Evolutionary conservation across 2,888 invertebrate genomes (phyloP).

Genomic region (Thereva nobilitata): DNA sequence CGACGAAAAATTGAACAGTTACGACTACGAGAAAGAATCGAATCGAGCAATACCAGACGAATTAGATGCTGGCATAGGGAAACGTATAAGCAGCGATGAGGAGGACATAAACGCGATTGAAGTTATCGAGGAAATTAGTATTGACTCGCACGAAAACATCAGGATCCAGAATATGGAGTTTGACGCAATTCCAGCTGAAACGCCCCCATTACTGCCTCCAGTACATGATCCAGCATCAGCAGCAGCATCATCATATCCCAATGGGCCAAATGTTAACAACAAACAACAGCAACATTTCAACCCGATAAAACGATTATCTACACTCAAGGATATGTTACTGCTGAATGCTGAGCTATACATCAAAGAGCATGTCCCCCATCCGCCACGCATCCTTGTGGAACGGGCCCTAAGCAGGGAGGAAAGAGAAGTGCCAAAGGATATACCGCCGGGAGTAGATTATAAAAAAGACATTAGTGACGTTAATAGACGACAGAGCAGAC

Average conservation of each 20-base stretch:
- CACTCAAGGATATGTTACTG: constrained; percentile 58
- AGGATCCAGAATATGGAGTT: constrained; percentile 41
- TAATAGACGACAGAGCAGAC: constrained; percentile 1
- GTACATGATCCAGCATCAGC: constrained; percentile 32
- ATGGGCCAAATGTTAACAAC: constrained; percentile 42
- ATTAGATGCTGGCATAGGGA: background rate
- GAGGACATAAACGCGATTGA: constrained; percentile 17
- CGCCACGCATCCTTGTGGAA: constrained; percentile 57
- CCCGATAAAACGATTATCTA: constrained; percentile 49
- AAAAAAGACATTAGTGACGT: constrained; percentile 19
- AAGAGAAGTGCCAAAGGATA: constrained; percentile 48
- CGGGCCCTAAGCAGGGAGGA: constrained; percentile 59
- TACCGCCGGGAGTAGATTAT: constrained; percentile 38
- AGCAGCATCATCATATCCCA: constrained; percentile 32
- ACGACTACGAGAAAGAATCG: constrained; percentile 2
- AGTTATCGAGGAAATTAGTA: constrained; percentile 23
- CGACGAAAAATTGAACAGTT: constrained; percentile 41
- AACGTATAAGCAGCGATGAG: background rate
- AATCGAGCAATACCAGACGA: background rate
- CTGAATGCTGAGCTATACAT: constrained; percentile 64
- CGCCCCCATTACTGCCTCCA: constrained; percentile 55
- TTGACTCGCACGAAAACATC: constrained; percentile 1
- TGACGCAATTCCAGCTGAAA: constrained; percentile 57
- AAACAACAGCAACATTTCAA: constrained; percentile 44
- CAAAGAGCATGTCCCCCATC: constrained; percentile 61